Conservation (phyloP, 1,140 invertebrate species). For the Cydia pomonella region DNA sequence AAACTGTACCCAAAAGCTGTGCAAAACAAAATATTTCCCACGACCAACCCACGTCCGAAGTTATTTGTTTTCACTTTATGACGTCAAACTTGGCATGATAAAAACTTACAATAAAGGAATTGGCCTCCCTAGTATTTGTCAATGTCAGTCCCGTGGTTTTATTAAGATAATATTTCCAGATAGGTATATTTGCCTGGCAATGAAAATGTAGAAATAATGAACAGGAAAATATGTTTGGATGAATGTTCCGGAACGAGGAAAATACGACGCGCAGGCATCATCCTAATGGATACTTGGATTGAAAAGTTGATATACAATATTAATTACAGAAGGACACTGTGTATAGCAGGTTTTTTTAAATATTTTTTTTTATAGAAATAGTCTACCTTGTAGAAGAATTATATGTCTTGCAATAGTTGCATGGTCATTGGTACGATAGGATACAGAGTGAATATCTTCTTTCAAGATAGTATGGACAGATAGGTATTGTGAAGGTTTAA, state of each 20-base stretch:
- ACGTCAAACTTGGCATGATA: slow-evolving; percentile 32
- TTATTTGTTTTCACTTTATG: slow-evolving; percentile 31
- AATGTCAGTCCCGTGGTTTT: slow-evolving; percentile 22
- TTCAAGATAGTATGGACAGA: no score
- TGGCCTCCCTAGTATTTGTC: slow-evolving; percentile 28
- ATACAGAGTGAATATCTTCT: no score
- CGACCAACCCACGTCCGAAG: slow-evolving; percentile 18
- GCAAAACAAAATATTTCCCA: slow-evolving; percentile 23
- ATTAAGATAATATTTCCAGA: slow-evolving; percentile 27
- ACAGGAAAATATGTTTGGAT: not conserved
- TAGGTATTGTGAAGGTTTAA: no score
- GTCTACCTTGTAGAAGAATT: no score
- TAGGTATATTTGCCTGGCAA: slow-evolving; percentile 13
- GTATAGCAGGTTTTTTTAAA: no score
- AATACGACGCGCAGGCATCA: not conserved
- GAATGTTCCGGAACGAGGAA: not conserved
- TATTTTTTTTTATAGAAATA: no score
- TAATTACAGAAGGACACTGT: not conserved
- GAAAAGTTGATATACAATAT: not conserved
- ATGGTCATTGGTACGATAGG: no score
- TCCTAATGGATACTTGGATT: not conserved
- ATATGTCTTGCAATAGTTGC: no score
- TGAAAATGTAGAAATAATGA: slow-evolving; percentile 12
- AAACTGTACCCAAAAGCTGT: slow-evolving; percentile 21
- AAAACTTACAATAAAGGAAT: slow-evolving; percentile 31